Evolutionary conservation across 1,140 invertebrate species (phyloP).

Genomic region (Zophobas atratus): DNA sequence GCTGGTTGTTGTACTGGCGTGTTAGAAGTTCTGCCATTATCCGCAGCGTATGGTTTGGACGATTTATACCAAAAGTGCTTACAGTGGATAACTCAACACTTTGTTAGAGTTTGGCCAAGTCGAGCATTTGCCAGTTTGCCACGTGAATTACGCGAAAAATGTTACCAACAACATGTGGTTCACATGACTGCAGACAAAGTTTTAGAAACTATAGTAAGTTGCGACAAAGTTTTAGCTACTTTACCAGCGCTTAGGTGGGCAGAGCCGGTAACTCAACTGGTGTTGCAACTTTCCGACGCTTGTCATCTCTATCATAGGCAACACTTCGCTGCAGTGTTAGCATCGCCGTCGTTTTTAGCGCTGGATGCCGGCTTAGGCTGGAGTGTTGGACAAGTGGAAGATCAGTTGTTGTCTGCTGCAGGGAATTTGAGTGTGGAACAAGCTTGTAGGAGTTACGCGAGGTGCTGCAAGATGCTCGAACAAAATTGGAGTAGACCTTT

Average conservation of each 20-base stretch:
- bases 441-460: constrained; percentile 79
- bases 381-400: constrained; percentile 78
- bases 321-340: constrained; percentile 77
- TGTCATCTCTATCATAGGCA: constrained; percentile 74
- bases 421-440: constrained; percentile 78
- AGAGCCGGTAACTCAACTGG: constrained; percentile 77
- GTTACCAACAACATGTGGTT: constrained; percentile 85
- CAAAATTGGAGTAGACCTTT: constrained; percentile 60
- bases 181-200: constrained; percentile 75
- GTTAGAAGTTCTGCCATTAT: constrained; percentile 86
- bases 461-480: constrained; percentile 64
- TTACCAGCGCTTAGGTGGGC: constrained; percentile 82
- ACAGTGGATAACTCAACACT: constrained; percentile 88
- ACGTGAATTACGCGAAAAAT: constrained; percentile 85
- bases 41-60: constrained; percentile 88
- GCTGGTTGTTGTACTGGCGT: constrained; percentile 71
- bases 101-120: constrained; percentile 88
- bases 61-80: constrained; percentile 89
- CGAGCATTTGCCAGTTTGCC: constrained; percentile 87
- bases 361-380: constrained; percentile 78
- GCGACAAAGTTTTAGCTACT: constrained; percentile 79
- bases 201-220: constrained; percentile 75
- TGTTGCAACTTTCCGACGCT: constrained; percentile 78
- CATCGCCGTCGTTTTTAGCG: constrained; percentile 76
- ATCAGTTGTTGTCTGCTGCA: constrained; percentile 76